Conservation (phyloP, 2,113 vertebrate species). For the Oncorhynchus clarkii region DNA sequence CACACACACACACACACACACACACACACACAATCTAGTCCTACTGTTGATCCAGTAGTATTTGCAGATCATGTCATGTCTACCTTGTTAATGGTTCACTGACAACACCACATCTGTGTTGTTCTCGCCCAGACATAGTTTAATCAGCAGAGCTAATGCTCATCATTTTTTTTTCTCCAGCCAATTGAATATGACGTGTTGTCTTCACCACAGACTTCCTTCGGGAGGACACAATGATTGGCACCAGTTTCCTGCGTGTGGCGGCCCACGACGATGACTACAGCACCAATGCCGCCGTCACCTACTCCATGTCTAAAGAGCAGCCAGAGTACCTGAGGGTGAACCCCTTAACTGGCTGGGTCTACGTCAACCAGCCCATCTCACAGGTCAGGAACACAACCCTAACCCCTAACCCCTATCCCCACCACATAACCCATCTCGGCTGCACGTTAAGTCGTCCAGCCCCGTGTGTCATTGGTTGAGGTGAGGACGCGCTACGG, state of each 20-base stretch:
- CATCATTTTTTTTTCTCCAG: not conserved
- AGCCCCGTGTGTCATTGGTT: no score
- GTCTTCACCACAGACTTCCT: constrained; percentile 77
- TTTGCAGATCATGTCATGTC: no score
- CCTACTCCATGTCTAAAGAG: constrained; percentile 77
- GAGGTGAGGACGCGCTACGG: no score
- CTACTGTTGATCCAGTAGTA: no score
- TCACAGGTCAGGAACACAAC: constrained; percentile 72
- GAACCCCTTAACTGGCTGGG: constrained; percentile 84
- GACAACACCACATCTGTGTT: not conserved
- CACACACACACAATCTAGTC: not conserved
- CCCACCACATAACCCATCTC: not conserved
- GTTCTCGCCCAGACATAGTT: not conserved
- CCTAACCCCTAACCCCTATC: not conserved
- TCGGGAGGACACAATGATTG: constrained; percentile 82
- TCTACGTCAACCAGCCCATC: constrained; percentile 84
- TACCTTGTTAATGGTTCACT: no score
- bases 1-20: not conserved
- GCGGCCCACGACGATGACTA: constrained; percentile 85
- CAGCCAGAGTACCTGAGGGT: constrained; percentile 82
- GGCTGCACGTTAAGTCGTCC: no score
- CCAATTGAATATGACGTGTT: not conserved
- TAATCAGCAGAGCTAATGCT: not conserved
- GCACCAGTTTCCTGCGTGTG: constrained; percentile 85
- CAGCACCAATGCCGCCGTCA: constrained; percentile 79